phyloP scores from a whole-genome alignment of 2,797 vertebrate genomes.

The Parauchenoglanis punctatus region DNA sequence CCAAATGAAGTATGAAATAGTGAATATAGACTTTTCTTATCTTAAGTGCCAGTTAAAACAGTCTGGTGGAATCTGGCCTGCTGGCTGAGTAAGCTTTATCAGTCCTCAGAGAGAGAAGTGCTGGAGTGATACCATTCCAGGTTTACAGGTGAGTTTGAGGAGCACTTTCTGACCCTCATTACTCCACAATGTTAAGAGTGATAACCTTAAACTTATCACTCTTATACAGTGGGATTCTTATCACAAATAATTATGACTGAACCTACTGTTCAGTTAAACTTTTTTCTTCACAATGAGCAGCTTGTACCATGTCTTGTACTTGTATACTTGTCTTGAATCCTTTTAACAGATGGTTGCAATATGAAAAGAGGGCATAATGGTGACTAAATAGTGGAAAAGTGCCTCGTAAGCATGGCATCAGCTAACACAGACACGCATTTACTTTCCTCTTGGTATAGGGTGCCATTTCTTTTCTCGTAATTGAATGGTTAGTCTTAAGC shows the following conservation, averaged over 20 bases:
- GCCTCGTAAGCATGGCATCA: not conserved
- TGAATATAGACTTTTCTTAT: not conserved
- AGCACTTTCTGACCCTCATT: not conserved
- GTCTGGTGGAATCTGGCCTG: not conserved
- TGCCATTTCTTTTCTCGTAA: not conserved
- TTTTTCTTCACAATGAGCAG: not conserved
- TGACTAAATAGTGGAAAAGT: not conserved
- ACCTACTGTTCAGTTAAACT: not conserved
- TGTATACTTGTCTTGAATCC: not conserved
- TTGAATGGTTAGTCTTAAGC: not conserved
- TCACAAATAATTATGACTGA: not conserved
- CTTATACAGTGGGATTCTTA: not conserved
- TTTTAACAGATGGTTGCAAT: conserved; percentile 1
- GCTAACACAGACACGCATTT: not conserved
- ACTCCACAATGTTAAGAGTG: not conserved
- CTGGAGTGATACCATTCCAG: not conserved
- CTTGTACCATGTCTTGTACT: not conserved
- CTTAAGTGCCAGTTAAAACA: not conserved
- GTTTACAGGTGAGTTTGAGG: not conserved
- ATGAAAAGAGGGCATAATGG: not conserved
- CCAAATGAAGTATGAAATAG: conserved; percentile 14
- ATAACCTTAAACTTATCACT: not conserved
- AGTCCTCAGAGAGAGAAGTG: not conserved
- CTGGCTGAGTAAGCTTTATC: not conserved
- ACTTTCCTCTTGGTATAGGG: not conserved